Evolutionary conservation across 2,797 vertebrate species (phyloP).

Genomic region (Lateolabrax maculatus): DNA sequence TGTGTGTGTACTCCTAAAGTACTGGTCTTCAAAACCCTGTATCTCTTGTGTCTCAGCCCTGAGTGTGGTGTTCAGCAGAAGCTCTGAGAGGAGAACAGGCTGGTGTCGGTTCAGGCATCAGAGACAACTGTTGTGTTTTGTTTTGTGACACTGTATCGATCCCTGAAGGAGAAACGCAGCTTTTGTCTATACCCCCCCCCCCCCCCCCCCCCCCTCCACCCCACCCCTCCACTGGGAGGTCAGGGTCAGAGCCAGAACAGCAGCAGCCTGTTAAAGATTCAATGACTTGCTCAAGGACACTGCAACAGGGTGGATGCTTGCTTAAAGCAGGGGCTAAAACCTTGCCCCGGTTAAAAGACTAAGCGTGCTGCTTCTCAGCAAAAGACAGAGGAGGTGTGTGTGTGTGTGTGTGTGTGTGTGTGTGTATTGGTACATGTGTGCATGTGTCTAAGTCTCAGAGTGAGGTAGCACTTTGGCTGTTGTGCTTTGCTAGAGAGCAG

Average conservation of each 20-base stretch:
- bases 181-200: conserved; percentile 28
- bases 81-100: conserved; percentile 26
- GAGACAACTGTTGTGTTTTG: conserved; percentile 49
- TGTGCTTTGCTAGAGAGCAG: conserved; percentile 2
- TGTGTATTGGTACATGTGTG: not conserved
- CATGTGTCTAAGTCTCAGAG: no score
- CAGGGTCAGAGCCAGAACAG: conserved; percentile 48
- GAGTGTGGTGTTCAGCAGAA: conserved; percentile 19
- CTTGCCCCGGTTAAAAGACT: conserved; percentile 22
- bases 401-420: not conserved
- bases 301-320: conserved; percentile 32
- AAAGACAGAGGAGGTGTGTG: not conserved
- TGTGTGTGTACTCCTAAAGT: not conserved
- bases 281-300: conserved; percentile 72
- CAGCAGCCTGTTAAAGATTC: conserved; percentile 49
- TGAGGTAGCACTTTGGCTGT: not conserved
- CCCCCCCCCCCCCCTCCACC: not conserved
- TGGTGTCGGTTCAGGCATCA: conserved; percentile 43
- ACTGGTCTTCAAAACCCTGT: not conserved
- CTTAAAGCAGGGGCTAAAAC: conserved; percentile 27
- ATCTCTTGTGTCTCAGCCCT: conserved; percentile 10
- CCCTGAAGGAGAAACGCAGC: conserved; percentile 55
- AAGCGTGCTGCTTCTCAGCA: conserved; percentile 26
- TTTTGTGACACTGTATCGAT: conserved; percentile 67
- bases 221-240: conserved; percentile 33